phyloP scores from a whole-genome alignment of 2,113 vertebrate species.

The Microtus richardsoni region DNA sequence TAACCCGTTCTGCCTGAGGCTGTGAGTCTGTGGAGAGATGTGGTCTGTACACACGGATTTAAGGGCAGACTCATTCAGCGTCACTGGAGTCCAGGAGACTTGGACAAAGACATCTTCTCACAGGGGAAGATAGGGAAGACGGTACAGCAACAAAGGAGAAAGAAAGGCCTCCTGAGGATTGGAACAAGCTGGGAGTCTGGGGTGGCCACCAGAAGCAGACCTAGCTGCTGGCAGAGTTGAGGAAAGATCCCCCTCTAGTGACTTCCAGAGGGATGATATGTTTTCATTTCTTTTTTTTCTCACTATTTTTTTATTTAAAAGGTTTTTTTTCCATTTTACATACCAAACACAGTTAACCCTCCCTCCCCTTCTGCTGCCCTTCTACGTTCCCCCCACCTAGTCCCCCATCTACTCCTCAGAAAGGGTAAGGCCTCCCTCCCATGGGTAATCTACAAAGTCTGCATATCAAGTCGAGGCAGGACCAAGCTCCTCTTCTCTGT shows the following conservation, averaged over 20 bases:
- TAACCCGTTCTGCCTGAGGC: background rate
- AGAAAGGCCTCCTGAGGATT: background rate
- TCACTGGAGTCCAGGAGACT: background rate
- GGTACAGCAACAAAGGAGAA: background rate
- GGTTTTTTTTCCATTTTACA: no score
- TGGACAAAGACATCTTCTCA: background rate
- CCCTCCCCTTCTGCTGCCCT: no score
- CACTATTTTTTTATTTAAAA: no score
- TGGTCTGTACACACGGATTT: background rate
- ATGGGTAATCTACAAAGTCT: no score
- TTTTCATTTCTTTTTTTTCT: no score
- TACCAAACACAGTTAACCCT: no score
- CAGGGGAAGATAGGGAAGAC: background rate
- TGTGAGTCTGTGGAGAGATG: background rate
- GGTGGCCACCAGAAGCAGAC: background rate
- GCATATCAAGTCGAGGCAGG: no score
- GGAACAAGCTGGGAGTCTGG: background rate
- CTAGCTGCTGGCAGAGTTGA: background rate
- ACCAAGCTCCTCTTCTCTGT: no score
- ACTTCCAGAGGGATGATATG: background rate
- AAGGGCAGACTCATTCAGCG: background rate
- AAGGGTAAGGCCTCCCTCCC: no score
- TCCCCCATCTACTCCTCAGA: no score
- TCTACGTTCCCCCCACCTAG: no score
- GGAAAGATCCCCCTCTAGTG: background rate